Conservation (phyloP, 1,140 invertebrate species). For the Protaetia brevitarsis region DNA sequence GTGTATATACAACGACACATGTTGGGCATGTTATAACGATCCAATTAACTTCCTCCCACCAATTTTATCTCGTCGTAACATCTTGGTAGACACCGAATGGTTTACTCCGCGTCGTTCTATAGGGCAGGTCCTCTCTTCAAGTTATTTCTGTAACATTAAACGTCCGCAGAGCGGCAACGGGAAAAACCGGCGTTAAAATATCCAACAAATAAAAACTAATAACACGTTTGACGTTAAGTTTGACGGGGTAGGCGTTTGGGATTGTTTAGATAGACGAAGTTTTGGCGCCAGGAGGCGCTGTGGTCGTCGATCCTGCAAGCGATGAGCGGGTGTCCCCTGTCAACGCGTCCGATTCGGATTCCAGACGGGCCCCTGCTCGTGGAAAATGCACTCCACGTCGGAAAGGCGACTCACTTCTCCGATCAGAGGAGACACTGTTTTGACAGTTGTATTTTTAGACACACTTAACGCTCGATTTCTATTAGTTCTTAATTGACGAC, state of each 20-base stretch:
- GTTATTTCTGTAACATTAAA: slow-evolving; percentile 18
- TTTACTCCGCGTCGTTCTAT: not conserved
- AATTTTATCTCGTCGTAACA: not conserved
- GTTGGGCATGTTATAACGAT: not conserved
- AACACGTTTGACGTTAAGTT: slow-evolving; percentile 23
- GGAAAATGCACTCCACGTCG: not conserved
- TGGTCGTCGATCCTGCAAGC: slow-evolving; percentile 7
- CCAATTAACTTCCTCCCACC: not conserved
- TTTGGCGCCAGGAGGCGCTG: slow-evolving; percentile 22
- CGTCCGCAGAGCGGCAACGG: not conserved
- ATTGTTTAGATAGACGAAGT: slow-evolving; percentile 26
- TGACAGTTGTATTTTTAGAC: slow-evolving; percentile 34
- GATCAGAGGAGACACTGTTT: slow-evolving; percentile 29
- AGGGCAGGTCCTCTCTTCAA: not conserved
- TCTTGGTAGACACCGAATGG: no score
- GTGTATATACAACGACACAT: no score
- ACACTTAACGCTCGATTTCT: slow-evolving; percentile 30
- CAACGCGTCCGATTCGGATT: slow-evolving; percentile 12
- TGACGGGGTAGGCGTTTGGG: slow-evolving; percentile 19
- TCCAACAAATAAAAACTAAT: slow-evolving; percentile 19
- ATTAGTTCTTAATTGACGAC: slow-evolving; percentile 31
- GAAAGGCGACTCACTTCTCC: slow-evolving; percentile 9
- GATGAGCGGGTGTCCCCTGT: slow-evolving; percentile 23
- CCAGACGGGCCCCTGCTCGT: no score
- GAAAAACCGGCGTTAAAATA: slow-evolving; percentile 20